A percentile compares a stretch with the other conserved stretches of the same genome.
These are phyloP conservation scores for Bilobella aurantiaca DNA, from an alignment of 1,140 invertebrate genomes.

Conservation along the genomic window DNA sequence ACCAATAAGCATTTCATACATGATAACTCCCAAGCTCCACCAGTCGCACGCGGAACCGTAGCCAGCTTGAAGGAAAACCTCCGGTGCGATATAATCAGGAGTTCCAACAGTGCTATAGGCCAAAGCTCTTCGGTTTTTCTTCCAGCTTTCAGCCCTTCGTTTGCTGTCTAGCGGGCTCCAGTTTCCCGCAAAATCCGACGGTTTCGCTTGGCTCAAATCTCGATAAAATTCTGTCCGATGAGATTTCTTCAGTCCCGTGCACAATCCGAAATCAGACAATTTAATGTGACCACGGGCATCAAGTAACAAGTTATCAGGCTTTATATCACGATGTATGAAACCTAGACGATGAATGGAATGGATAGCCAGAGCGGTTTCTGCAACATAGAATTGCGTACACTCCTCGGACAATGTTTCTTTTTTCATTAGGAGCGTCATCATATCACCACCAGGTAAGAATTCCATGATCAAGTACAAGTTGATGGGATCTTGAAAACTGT, in stretches of 20 bases:
- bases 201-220: constrained; percentile 91
- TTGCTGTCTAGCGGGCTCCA: constrained; percentile 90
- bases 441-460: constrained; percentile 91
- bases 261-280: constrained; percentile 95
- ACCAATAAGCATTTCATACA: constrained; percentile 99
- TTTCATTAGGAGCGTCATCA: constrained; percentile 99
- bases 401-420: constrained; percentile 98
- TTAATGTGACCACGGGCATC: constrained; percentile 98
- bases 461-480: constrained; percentile 99
- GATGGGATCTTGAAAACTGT: constrained; percentile 95
- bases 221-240: constrained; percentile 98
- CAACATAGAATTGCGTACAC: constrained; percentile 98
- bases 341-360: constrained; percentile 98
- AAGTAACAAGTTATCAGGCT: constrained; percentile 95
- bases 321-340: constrained; percentile 98
- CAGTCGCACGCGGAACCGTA: constrained; percentile 96
- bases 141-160: constrained; percentile 94
- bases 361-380: constrained; percentile 95
- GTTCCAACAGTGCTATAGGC: constrained; percentile 96
- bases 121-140: constrained; percentile 83
- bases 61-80: constrained; percentile 87
- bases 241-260: constrained; percentile 97
- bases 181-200: constrained; percentile 47
- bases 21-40: constrained; percentile 99
- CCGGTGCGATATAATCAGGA: constrained; percentile 97